Conservation (phyloP, 2,888 invertebrate genomes). For the Caenorhabditis japonica region DNA sequence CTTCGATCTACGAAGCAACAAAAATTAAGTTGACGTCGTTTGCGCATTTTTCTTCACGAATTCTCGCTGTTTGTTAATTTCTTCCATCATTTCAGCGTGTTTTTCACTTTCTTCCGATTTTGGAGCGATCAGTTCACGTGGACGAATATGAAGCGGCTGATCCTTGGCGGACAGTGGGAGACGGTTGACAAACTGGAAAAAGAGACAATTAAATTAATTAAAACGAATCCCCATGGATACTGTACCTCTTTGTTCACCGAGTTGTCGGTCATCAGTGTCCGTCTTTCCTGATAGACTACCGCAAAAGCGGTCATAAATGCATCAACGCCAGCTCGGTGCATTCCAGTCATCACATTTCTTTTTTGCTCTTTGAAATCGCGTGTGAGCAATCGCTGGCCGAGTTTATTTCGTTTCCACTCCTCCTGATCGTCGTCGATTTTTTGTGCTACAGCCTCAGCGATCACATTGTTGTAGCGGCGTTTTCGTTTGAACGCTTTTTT, state of each 20-base stretch:
- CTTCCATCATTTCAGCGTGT: conserved; percentile 19
- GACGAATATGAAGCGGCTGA: conserved; percentile 30
- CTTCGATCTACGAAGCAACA: no score
- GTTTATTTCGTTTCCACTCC: conserved; percentile 34
- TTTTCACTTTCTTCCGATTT: conserved; percentile 14
- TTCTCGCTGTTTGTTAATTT: conserved; percentile 26
- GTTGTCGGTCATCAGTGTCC: conserved; percentile 30
- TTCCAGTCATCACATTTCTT: conserved; percentile 35
- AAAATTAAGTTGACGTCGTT: no score
- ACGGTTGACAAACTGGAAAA: conserved; percentile 38
- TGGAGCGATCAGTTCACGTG: conserved; percentile 3
- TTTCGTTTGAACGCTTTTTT: conserved; percentile 48
- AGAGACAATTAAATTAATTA: conserved; percentile 2
- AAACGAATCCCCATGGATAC: background rate
- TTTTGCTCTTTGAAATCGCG: conserved; percentile 33
- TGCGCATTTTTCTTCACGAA: conserved; percentile 22
- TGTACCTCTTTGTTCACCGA: conserved; percentile 28
- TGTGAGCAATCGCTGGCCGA: conserved; percentile 18
- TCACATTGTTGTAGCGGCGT: conserved; percentile 36
- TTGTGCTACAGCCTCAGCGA: conserved; percentile 32
- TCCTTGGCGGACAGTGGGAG: conserved; percentile 42
- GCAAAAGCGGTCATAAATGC: conserved; percentile 75
- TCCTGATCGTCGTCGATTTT: conserved; percentile 36
- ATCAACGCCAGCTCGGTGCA: conserved; percentile 72
- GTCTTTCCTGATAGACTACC: conserved; percentile 63